Conservation (phyloP, 2,113 vertebrate genomes). For the Halichoerus grypus region DNA sequence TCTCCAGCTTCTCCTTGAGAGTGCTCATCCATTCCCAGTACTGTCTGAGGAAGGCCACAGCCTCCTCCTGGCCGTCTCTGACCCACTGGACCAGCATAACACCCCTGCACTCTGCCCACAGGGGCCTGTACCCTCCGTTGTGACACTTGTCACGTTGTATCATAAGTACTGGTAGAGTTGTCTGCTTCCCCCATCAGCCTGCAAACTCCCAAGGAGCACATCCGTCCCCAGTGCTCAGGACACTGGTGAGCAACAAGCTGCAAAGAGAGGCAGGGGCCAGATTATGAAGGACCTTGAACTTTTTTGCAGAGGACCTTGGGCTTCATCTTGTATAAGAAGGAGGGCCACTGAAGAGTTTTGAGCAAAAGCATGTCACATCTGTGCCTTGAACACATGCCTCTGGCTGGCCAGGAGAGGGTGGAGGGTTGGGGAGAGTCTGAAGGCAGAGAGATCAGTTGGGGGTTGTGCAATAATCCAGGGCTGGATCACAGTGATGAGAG, state of each 20-base stretch:
- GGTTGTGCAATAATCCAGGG: no score
- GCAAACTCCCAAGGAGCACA: neutral
- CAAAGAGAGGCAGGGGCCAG: neutral
- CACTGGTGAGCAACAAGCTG: fast-evolving
- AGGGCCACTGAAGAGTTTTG: neutral
- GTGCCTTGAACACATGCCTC: neutral
- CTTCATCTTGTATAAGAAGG: neutral
- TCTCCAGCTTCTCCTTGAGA: neutral
- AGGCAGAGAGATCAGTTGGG: neutral
- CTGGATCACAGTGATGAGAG: neutral
- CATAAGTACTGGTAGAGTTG: neutral
- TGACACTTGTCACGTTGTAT: neutral
- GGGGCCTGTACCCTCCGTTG: neutral
- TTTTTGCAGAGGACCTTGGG: neutral
- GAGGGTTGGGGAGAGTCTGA: neutral
- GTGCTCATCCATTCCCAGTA: neutral
- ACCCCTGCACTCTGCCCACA: neutral
- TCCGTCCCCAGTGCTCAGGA: neutral
- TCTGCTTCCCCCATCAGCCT: neutral
- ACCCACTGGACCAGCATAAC: neutral
- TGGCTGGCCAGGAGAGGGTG: neutral
- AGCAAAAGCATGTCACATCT: neutral
- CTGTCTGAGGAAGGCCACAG: neutral
- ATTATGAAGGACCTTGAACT: neutral
- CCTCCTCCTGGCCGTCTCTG: neutral